These are phyloP conservation scores for Melieria omissa DNA, from an alignment of 2,888 invertebrate genomes.

Conservation along the genomic window DNA sequence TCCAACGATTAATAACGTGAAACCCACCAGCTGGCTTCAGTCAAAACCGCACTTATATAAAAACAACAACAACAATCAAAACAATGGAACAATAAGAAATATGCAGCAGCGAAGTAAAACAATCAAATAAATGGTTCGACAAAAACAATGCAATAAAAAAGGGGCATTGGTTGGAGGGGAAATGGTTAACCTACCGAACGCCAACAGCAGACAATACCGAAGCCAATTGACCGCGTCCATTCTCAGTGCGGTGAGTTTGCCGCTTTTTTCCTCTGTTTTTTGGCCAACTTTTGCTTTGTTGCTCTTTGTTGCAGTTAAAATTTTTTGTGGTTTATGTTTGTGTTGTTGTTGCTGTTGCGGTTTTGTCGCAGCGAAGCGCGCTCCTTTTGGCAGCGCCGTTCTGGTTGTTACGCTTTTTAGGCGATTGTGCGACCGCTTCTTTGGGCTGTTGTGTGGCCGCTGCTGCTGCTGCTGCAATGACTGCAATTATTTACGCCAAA, in stretches of 20 bases:
- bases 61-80: not conserved
- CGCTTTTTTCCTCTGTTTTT: not conserved
- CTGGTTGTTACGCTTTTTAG: not conserved
- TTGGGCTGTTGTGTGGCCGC: not conserved
- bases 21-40: not conserved
- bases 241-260: constrained; percentile 19
- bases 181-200: constrained; percentile 43
- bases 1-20: not conserved
- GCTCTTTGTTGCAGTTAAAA: constrained; percentile 19
- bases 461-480: not conserved
- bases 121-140: not conserved
- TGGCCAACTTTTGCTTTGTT: constrained; percentile 15
- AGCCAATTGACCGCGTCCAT: constrained; percentile 46
- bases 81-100: not conserved
- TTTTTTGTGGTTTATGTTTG: constrained; percentile 4
- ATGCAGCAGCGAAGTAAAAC: not conserved
- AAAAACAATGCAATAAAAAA: not conserved
- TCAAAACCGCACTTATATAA: not conserved
- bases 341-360: constrained; percentile 1
- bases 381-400: constrained; percentile 20
- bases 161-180: not conserved
- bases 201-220: constrained; percentile 41
- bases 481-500: constrained; percentile 28
- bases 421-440: not conserved
- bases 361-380: not conserved